Evolutionary conservation across 92 coral and sea anemone genomes (phyloP).

Genomic region (Bergia sp.): DNA sequence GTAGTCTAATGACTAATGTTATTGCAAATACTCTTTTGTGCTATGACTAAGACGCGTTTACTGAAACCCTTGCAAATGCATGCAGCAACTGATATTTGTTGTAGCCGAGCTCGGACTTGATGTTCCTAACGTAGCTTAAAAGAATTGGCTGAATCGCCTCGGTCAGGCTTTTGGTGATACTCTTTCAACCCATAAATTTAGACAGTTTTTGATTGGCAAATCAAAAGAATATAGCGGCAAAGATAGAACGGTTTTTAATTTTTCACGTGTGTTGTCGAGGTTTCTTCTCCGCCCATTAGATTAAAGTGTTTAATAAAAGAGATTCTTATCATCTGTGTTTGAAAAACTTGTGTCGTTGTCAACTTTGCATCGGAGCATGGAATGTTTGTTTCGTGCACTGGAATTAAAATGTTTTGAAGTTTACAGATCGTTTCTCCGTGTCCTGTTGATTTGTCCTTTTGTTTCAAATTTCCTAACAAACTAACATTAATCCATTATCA

Average conservation of each 20-base stretch:
- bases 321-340: slow-evolving; percentile 4
- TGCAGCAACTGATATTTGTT: not conserved
- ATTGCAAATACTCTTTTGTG: too few relatives aligned
- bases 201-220: not conserved
- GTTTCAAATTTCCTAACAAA: not conserved
- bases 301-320: slow-evolving; percentile 13
- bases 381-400: not conserved
- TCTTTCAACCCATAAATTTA: not conserved
- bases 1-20: not conserved
- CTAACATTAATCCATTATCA: not conserved
- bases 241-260: not conserved
- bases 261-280: slow-evolving; percentile 14
- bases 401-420: not conserved
- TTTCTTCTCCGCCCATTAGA: slow-evolving; percentile 35
- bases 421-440: not conserved
- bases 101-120: not conserved
- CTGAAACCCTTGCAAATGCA: not conserved
- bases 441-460: not conserved
- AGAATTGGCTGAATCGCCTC: not conserved
- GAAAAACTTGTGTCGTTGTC: not conserved
- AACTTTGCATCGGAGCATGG: not conserved
- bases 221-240: not conserved
- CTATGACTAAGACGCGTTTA: too few relatives aligned
- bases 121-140: not conserved
- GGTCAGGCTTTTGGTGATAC: not conserved